Percentiles rank a stretch among this genome's conserved stretches.
phyloP scores from a whole-genome alignment of 1,140 invertebrate species.

The Orchestia grillus region DNA sequence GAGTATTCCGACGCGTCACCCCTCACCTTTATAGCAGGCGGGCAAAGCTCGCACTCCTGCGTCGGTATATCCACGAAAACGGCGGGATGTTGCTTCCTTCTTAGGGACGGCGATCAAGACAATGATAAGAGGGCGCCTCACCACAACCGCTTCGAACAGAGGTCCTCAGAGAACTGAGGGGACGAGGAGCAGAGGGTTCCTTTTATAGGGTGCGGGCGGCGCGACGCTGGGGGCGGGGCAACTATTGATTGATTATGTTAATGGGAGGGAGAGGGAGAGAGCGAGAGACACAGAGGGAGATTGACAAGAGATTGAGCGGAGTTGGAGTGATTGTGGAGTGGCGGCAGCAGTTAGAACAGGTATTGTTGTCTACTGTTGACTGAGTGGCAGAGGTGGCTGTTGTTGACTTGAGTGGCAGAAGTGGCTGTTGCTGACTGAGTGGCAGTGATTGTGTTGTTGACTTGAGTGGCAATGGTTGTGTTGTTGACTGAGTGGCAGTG shows the following conservation, averaged over 20 bases:
- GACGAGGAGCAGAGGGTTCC: conserved; percentile 4
- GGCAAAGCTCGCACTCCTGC: neutral
- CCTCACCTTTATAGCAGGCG: neutral
- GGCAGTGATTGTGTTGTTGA: neutral
- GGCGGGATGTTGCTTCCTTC: neutral
- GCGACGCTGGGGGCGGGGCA: conserved; percentile 60
- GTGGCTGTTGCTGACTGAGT: neutral
- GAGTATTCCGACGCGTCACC: no score
- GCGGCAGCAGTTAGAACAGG: conserved; percentile 43
- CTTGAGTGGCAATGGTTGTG: conserved; percentile 12
- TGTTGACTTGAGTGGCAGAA: conserved; percentile 1
- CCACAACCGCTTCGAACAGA: neutral
- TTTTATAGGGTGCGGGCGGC: conserved; percentile 60
- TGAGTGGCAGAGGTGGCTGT: neutral
- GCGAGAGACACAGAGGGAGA: conserved; percentile 57
- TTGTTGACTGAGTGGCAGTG: conserved; percentile 4
- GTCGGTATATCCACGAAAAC: neutral
- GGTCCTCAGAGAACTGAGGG: conserved; percentile 51
- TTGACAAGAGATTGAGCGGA: conserved; percentile 51
- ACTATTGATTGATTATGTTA: conserved; percentile 69
- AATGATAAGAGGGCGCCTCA: neutral
- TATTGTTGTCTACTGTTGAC: conserved; percentile 3
- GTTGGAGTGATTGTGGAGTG: conserved; percentile 51
- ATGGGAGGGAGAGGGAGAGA: conserved; percentile 58
- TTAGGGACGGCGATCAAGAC: neutral